Conservation (phyloP, 2,797 vertebrate genomes). For the Babyrousa celebensis region DNA sequence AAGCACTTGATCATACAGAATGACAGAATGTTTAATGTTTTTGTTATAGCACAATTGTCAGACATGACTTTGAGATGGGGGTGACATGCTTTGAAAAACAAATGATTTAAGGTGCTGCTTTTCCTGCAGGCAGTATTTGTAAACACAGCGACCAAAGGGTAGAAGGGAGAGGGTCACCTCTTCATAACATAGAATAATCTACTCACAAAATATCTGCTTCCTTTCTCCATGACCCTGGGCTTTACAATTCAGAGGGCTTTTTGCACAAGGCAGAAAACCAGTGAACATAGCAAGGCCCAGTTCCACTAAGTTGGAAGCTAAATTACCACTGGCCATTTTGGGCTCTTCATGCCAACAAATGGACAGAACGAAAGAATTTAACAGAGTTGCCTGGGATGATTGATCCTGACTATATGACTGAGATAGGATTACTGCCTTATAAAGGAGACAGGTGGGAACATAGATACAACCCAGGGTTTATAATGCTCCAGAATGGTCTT, state of each 20-base stretch:
- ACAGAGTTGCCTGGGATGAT: not conserved
- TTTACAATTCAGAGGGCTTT: not conserved
- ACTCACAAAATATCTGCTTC: not conserved
- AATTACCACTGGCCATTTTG: not conserved
- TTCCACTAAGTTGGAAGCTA: not conserved
- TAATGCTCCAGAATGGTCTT: not conserved
- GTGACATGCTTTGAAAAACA: not conserved
- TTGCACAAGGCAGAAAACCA: slow-evolving; percentile 16
- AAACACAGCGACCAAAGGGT: not conserved
- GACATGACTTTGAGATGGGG: not conserved
- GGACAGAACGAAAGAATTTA: not conserved
- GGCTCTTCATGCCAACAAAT: not conserved
- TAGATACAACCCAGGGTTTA: not conserved
- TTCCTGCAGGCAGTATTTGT: not conserved
- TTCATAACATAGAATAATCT: not conserved
- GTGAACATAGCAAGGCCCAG: not conserved
- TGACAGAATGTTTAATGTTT: not conserved
- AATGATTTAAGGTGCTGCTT: not conserved
- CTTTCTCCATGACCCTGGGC: not conserved
- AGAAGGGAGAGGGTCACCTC: not conserved
- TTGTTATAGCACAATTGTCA: not conserved
- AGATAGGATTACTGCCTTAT: not conserved
- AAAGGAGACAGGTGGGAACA: not conserved
- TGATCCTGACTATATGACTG: not conserved
- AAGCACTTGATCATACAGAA: not conserved